Base-by-base conservation (phyloP, 2,797 vertebrate species). In the Girardinus metallicus region DNA sequence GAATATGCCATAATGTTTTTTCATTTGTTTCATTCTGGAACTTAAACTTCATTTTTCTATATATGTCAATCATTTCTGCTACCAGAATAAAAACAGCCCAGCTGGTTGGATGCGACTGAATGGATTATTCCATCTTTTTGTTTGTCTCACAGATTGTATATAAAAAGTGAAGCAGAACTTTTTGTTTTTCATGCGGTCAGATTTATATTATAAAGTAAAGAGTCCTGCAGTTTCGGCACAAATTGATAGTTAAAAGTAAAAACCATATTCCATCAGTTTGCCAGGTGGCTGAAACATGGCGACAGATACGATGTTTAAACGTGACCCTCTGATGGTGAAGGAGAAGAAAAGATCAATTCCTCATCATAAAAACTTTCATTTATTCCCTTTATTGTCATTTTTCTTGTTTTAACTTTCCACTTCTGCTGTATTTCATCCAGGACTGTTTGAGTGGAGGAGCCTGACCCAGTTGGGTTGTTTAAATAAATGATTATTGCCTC, bases 401-500 rank as follows among this genome's bases (percentile, higher is more conserved):
- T 16, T 47, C 6, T 2, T 80, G 49, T 15, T 12, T 1, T 34
- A 26, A 1, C 11, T 23, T 73, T n/a, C 26, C 9, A 1, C 44
- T 43, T 57, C 39, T 31, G 18, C 29, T 34, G 1, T 23, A 6
- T 44, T 86, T 82, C n/a, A 75, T 85, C 55, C 81, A 80, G 70
- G 85, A 80, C 75, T 77, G 43, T 83, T 85, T 47, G 60, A 77
- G 87, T 80, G 84, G 88, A 66, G 76, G 55, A 79, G 66, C 73
- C 76, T 87, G 89, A 85, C 90, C 89, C 71, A 85, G 80, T 92
- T 87, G 82, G 74, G 83, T 70, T 76, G 36, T 85, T 86, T 84
- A 62, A 86, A 92, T 92, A 12, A 91, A 91, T 92, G 9, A 85
- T 88, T 82, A 91, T 88, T 62, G 44, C 18, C 75, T 79, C n/a